Conservation (phyloP, 2,113 vertebrate genomes). For the Cyprinodon tularosa region DNA sequence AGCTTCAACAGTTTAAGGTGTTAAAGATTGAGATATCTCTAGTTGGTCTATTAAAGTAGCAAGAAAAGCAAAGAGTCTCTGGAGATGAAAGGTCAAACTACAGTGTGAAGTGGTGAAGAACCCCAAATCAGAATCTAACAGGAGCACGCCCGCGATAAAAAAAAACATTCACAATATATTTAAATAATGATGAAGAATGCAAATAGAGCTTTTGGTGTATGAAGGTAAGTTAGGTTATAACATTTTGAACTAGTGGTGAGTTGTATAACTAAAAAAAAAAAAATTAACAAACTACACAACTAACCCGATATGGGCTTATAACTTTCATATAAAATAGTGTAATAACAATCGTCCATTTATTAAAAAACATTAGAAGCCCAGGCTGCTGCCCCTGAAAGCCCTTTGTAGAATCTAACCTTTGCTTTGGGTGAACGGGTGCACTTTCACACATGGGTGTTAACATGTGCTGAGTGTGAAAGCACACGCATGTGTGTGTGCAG, state of each 20-base stretch:
- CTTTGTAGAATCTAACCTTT: background rate
- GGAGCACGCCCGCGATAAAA: background rate
- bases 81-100: background rate
- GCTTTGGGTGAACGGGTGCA: slow-evolving; percentile 11
- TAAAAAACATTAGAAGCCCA: background rate
- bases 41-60: background rate
- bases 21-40: too few relatives aligned
- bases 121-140: background rate
- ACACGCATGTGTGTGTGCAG: slow-evolving; percentile 11
- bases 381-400: background rate
- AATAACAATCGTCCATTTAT: too few relatives aligned
- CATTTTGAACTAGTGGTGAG: too few relatives aligned
- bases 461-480: slow-evolving; percentile 23
- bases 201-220: too few relatives aligned
- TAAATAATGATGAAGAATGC: too few relatives aligned
- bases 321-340: too few relatives aligned
- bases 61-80: background rate
- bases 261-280: too few relatives aligned
- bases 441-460: slow-evolving; percentile 30
- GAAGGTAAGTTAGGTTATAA: too few relatives aligned
- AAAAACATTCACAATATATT: background rate
- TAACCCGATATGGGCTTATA: too few relatives aligned
- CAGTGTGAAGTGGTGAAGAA: background rate
- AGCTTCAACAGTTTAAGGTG: background rate
- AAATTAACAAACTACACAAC: too few relatives aligned